Evolutionary conservation across 2,888 invertebrate genomes (phyloP).

Genomic region (Drosophila kambysellisi): DNA sequence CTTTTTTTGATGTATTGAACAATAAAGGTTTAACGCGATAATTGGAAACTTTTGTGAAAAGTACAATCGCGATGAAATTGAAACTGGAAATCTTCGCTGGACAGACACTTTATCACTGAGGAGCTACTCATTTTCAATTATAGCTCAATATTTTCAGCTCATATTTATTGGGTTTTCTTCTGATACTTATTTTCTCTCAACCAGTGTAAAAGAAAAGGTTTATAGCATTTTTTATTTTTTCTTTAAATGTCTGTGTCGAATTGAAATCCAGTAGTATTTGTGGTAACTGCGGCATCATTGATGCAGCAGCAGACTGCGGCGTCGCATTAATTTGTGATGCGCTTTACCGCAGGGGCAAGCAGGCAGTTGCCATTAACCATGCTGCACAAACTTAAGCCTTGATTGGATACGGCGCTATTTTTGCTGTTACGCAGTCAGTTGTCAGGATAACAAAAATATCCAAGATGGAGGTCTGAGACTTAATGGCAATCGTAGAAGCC

Average conservation of each 20-base stretch:
- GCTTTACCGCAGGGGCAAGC: slow-evolving; percentile 27
- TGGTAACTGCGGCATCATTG: not conserved
- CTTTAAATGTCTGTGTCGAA: not conserved
- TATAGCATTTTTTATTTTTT: no score
- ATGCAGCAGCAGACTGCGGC: not conserved
- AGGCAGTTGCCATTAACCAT: slow-evolving; percentile 32
- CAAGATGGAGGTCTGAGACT: slow-evolving; percentile 4
- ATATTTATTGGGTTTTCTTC: not conserved
- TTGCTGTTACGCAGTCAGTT: slow-evolving; percentile 44
- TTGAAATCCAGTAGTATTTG: slow-evolving; percentile 2
- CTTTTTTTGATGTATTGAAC: not conserved
- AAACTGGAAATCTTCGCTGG: not conserved
- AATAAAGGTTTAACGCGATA: not conserved
- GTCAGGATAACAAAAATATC: slow-evolving; percentile 42
- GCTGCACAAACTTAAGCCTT: slow-evolving; percentile 34
- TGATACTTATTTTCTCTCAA: not conserved
- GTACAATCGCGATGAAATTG: not conserved
- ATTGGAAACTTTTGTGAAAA: not conserved
- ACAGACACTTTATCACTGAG: not conserved
- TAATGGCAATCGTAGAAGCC: slow-evolving; percentile 43
- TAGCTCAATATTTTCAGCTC: not conserved
- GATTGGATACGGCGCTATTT: slow-evolving; percentile 35
- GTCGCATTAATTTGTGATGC: slow-evolving; percentile 29
- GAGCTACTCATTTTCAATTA: not conserved
- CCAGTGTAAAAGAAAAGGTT: not conserved